These are phyloP conservation scores for Jordanella pulchra DNA, from an alignment of 2,797 vertebrate species.

Conservation along the genomic window DNA sequence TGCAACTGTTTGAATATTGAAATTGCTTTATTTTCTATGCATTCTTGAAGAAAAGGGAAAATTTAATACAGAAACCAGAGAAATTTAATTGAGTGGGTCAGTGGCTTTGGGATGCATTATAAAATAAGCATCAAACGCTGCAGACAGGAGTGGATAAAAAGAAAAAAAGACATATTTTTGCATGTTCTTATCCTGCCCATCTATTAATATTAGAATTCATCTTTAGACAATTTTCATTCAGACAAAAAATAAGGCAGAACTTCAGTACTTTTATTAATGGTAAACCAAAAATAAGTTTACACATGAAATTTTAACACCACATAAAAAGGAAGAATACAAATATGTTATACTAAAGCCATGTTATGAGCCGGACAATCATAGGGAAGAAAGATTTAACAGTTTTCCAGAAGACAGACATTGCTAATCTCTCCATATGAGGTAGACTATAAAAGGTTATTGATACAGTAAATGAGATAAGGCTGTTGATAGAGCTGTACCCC, in stretches of 20 bases:
- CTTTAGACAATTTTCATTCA: constrained; percentile 67
- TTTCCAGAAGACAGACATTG: too few relatives aligned
- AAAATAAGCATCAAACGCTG: constrained; percentile 67
- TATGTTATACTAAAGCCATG: too few relatives aligned
- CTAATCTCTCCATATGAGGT: too few relatives aligned
- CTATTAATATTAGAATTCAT: constrained; percentile 39
- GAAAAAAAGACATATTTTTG: constrained; percentile 33
- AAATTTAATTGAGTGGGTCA: constrained; percentile 81
- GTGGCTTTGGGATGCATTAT: constrained; percentile 72
- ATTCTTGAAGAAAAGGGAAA: constrained; percentile 52
- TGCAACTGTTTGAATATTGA: constrained; percentile 73
- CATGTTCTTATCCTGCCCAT: constrained; percentile 21
- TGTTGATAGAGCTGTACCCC: too few relatives aligned
- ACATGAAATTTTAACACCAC: background rate
- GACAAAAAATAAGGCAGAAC: constrained; percentile 38
- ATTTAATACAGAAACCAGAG: constrained; percentile 52
- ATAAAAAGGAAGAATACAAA: too few relatives aligned
- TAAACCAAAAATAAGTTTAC: background rate
- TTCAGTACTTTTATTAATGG: background rate
- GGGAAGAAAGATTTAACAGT: too few relatives aligned
- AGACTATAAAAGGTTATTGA: too few relatives aligned
- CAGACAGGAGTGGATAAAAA: constrained; percentile 56
- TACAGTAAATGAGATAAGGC: too few relatives aligned
- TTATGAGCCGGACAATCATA: too few relatives aligned
- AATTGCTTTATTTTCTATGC: constrained; percentile 67